Percentiles rank a stretch among this genome's conserved stretches.
phyloP scores from a whole-genome alignment of 2,797 vertebrate genomes.

The Cygnus olor region DNA sequence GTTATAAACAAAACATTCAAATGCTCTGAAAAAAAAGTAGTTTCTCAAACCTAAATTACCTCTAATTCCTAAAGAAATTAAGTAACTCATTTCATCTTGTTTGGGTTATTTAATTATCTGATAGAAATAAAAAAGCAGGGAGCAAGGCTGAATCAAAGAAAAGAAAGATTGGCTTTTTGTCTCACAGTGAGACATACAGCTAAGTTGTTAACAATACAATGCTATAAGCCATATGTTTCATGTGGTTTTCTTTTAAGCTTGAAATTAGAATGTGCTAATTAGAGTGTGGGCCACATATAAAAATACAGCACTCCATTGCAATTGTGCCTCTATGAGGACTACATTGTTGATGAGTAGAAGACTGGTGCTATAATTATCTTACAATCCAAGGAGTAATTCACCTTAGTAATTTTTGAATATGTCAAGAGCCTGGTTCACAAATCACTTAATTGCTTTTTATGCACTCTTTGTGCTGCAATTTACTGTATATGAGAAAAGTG shows the following conservation, averaged over 20 bases:
- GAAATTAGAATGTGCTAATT: conserved; percentile 76
- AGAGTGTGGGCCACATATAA: conserved; percentile 57
- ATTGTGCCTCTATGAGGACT: conserved; percentile 43
- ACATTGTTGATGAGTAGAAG: conserved; percentile 21
- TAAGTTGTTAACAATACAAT: conserved; percentile 69
- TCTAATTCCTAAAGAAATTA: conserved; percentile 66
- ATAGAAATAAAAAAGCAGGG: conserved; percentile 59
- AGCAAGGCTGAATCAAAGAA: conserved; percentile 59
- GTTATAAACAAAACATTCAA: conserved; percentile 45
- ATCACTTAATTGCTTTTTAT: conserved; percentile 63
- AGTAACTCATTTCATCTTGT: conserved; percentile 69
- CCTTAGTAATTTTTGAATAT: conserved; percentile 62
- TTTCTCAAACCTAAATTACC: conserved; percentile 61
- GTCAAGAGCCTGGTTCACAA: conserved; percentile 50
- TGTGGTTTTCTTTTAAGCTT: conserved; percentile 66
- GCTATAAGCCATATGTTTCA: conserved; percentile 62
- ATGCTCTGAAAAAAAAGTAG: not conserved
- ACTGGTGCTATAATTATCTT: conserved; percentile 60
- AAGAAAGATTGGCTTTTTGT: conserved; percentile 67
- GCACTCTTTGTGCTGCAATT: conserved; percentile 33
- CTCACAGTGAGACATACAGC: conserved; percentile 49
- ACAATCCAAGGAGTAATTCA: conserved; percentile 61
- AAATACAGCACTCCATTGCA: conserved; percentile 57
- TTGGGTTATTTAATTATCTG: conserved; percentile 75
- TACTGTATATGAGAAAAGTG: conserved; percentile 46